Evolutionary conservation across 2,888 invertebrate species (phyloP).

Genomic region (Apomyelois bistriatella): DNA sequence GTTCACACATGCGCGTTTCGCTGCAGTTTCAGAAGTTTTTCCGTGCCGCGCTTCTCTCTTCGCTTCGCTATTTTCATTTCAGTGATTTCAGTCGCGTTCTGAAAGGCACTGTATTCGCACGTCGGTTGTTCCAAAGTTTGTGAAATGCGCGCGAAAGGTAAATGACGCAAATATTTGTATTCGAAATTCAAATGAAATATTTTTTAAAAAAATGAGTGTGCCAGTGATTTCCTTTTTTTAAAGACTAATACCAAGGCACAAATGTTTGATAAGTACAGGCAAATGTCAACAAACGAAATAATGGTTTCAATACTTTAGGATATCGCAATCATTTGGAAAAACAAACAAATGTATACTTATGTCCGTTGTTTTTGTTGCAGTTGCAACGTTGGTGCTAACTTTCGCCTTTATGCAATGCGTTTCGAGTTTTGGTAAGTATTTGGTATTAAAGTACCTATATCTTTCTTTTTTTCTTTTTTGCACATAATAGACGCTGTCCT

Average conservation of each 20-base stretch:
- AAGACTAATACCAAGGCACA: neutral
- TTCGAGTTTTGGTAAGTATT: conserved; percentile 65
- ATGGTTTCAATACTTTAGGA: no score
- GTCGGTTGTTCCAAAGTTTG: conserved; percentile 43
- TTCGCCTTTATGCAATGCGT: conserved; percentile 50
- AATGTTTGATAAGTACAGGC: no score
- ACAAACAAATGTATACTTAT: conserved; percentile 12
- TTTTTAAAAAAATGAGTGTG: neutral
- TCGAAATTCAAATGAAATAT: neutral
- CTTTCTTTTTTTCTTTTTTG: no score
- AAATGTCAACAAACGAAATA: no score
- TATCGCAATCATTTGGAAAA: no score
- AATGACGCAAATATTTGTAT: neutral
- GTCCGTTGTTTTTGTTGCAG: conserved; percentile 48
- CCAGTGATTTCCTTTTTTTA: neutral
- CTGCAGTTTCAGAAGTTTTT: neutral
- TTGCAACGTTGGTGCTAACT: conserved; percentile 59
- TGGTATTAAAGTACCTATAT: no score
- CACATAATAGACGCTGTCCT: neutral
- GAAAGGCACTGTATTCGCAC: conserved; percentile 44
- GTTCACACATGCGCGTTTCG: conserved; percentile 7
- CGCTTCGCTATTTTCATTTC: conserved; percentile 6
- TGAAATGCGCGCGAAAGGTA: conserved; percentile 68
- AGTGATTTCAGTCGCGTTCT: conserved; percentile 38
- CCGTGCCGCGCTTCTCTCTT: neutral